A percentile compares a stretch with the other conserved stretches of the same genome.
phyloP scores from a whole-genome alignment of 2,113 vertebrate species.

The Ageneiosus marmoratus region DNA sequence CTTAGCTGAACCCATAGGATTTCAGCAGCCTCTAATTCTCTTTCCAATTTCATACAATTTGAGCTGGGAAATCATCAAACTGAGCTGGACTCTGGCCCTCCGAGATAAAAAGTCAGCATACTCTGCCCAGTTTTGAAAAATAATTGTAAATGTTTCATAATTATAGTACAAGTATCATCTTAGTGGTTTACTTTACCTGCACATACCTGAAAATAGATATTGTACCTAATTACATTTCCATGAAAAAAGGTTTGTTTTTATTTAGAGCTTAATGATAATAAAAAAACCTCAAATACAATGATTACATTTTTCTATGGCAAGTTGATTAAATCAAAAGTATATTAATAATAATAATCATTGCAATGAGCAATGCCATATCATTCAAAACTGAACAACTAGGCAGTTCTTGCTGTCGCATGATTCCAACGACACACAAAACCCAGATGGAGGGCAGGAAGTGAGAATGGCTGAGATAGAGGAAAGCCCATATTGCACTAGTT shows the following conservation, averaged over 20 bases:
- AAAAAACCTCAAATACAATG: too few relatives aligned
- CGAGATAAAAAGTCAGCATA: neutral
- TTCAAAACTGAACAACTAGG: too few relatives aligned
- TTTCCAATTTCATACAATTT: constrained; percentile 35
- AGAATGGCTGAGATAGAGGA: too few relatives aligned
- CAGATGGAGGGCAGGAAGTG: too few relatives aligned
- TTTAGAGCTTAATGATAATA: too few relatives aligned
- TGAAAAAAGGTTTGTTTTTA: neutral
- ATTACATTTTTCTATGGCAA: too few relatives aligned
- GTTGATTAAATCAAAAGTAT: too few relatives aligned
- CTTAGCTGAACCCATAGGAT: constrained; percentile 7
- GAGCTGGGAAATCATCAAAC: neutral
- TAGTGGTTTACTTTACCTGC: neutral
- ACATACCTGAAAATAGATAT: neutral
- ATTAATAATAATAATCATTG: too few relatives aligned
- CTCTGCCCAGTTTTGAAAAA: neutral
- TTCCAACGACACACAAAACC: too few relatives aligned
- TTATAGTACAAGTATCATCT: neutral
- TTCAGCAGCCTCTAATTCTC: constrained; percentile 21
- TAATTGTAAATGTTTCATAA: constrained; percentile 10
- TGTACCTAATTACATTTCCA: neutral
- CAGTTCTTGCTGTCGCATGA: too few relatives aligned
- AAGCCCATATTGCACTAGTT: too few relatives aligned
- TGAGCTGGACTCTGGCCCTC: neutral
- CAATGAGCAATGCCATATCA: too few relatives aligned